phyloP scores from a whole-genome alignment of 2,888 invertebrate genomes.

The Lycophotia porphyrea region DNA sequence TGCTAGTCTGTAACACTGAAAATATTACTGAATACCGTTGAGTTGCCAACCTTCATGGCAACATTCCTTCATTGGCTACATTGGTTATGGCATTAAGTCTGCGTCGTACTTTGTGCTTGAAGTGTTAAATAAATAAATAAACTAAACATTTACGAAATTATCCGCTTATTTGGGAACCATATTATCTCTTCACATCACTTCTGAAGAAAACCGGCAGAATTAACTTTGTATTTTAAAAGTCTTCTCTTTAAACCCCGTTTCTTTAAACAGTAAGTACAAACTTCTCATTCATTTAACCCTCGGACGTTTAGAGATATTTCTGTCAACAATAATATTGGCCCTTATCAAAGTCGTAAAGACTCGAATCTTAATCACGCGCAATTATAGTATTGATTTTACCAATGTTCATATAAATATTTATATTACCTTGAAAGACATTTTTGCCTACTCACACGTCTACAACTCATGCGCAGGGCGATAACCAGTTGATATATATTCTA shows the following conservation, averaged over 20 bases:
- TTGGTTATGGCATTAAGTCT: too few relatives aligned
- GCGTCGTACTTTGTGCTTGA: too few relatives aligned
- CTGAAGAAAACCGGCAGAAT: too few relatives aligned
- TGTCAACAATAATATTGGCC: slow-evolving; percentile 34
- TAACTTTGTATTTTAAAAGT: too few relatives aligned
- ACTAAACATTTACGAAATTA: background rate
- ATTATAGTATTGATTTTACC: slow-evolving; percentile 26
- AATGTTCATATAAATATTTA: slow-evolving; percentile 37
- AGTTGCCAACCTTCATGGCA: too few relatives aligned
- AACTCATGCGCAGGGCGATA: slow-evolving; percentile 22
- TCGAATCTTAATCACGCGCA: slow-evolving; percentile 23
- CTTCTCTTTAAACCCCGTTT: background rate
- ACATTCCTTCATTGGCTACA: too few relatives aligned
- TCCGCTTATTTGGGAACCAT: background rate
- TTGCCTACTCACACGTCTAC: slow-evolving; percentile 18
- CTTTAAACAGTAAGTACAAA: background rate
- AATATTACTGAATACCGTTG: background rate
- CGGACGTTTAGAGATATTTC: background rate
- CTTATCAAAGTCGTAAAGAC: slow-evolving; percentile 32
- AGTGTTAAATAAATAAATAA: too few relatives aligned
- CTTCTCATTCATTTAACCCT: background rate
- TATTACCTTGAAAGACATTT: slow-evolving; percentile 21
- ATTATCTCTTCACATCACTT: background rate
- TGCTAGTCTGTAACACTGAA: background rate
- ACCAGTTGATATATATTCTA: slow-evolving; percentile 41